Conservation (phyloP, 1,140 invertebrate species). For the Pentalonia nigronervosa region DNA sequence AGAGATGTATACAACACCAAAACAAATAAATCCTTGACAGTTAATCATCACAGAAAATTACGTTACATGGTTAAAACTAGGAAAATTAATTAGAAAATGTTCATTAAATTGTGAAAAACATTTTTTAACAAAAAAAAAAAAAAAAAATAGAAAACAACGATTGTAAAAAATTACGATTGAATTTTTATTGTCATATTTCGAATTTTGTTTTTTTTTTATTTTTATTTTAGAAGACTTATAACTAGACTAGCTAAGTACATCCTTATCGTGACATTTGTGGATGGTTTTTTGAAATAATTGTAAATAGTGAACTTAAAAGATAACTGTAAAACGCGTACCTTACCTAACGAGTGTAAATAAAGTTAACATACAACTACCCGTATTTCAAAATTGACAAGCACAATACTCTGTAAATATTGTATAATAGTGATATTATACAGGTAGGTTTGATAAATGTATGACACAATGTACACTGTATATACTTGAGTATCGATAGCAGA, state of each 20-base stretch:
- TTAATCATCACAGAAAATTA: neutral
- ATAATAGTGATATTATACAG: neutral
- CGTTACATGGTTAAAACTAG: neutral
- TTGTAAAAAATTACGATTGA: neutral
- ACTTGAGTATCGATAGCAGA: too few relatives aligned
- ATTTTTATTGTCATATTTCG: too few relatives aligned
- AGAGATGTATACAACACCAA: neutral
- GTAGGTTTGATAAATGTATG: neutral
- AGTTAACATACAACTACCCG: neutral
- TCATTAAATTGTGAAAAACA: neutral
- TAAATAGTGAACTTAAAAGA: neutral
- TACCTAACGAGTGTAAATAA: neutral
- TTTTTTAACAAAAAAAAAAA: too few relatives aligned
- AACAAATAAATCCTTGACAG: neutral
- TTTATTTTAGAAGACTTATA: neutral
- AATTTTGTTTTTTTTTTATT: too few relatives aligned
- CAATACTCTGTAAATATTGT: neutral
- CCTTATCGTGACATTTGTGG: too few relatives aligned
- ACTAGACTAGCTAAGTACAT: neutral
- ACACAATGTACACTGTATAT: neutral
- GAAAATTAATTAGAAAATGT: neutral
- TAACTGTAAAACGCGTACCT: neutral
- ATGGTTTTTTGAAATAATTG: neutral
- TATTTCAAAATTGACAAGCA: neutral
- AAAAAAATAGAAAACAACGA: neutral